Evolutionary conservation across 2,113 vertebrate species (phyloP).

Genomic region (Myocastor coypus): DNA sequence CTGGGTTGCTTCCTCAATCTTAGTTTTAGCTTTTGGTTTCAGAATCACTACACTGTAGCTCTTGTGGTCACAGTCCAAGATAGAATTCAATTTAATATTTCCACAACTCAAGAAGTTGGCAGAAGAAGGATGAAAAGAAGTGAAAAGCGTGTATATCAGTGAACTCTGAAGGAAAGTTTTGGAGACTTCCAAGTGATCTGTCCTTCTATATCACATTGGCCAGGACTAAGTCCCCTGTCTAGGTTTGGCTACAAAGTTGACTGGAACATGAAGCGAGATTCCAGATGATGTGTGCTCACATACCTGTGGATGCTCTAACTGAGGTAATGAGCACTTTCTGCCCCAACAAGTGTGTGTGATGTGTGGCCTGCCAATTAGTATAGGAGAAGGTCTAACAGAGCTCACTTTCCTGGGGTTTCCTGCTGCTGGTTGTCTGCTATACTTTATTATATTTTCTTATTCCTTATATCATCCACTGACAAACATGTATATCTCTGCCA

Average conservation of each 20-base stretch:
- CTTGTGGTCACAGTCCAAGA: neutral
- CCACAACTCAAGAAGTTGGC: neutral
- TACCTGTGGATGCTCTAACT: slow-evolving; percentile 10
- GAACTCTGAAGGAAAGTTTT: slow-evolving; percentile 38
- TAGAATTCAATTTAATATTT: neutral
- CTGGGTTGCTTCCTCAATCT: neutral
- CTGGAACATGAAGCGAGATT: slow-evolving; percentile 25
- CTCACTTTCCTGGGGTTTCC: neutral
- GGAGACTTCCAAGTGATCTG: neutral
- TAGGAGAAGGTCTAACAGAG: neutral
- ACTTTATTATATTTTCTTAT: slow-evolving; percentile 26
- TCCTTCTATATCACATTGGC: neutral
- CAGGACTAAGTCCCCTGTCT: neutral
- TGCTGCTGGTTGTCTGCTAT: neutral
- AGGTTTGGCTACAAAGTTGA: neutral
- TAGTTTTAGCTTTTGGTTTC: neutral
- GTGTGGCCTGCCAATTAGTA: neutral
- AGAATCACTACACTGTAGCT: neutral
- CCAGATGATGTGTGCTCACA: neutral
- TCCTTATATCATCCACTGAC: slow-evolving; percentile 20
- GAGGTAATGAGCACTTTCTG: neutral
- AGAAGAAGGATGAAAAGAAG: neutral
- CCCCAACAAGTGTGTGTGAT: neutral
- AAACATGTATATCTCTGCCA: neutral
- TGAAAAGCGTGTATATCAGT: neutral